phyloP scores from a whole-genome alignment of 2,888 invertebrate species.

The Brachyptera putata region DNA sequence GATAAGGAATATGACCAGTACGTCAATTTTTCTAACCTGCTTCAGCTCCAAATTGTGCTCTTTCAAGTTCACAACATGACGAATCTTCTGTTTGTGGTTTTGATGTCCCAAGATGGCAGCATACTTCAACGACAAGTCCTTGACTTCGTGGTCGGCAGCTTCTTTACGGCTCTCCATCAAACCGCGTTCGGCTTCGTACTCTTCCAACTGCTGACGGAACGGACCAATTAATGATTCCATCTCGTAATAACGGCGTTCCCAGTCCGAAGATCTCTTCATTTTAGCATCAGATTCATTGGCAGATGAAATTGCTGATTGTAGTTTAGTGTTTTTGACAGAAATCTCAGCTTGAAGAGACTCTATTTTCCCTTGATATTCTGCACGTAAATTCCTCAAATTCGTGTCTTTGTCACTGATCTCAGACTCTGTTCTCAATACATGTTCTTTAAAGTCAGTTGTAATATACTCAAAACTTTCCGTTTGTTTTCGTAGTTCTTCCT shows the following conservation, averaged over 20 bases:
- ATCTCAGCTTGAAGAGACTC: background rate
- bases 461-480: too few relatives aligned
- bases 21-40: too few relatives aligned
- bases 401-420: too few relatives aligned
- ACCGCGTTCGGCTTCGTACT: constrained; percentile 47
- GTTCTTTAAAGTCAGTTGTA: too few relatives aligned
- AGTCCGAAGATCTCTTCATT: constrained; percentile 23
- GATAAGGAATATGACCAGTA: too few relatives aligned
- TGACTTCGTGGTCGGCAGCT: constrained; percentile 48
- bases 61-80: constrained; percentile 51
- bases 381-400: too few relatives aligned
- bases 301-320: background rate
- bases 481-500: too few relatives aligned
- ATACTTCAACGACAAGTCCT: constrained; percentile 53
- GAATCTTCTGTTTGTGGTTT: constrained; percentile 61
- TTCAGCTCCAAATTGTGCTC: constrained; percentile 46
- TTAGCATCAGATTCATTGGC: background rate
- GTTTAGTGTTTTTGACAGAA: background rate
- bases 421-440: too few relatives aligned
- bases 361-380: too few relatives aligned
- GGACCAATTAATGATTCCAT: constrained; percentile 42
- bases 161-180: constrained; percentile 43
- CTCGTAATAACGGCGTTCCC: constrained; percentile 39
- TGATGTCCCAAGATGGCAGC: constrained; percentile 59
- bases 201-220: constrained; percentile 48